Base-by-base conservation (phyloP, 2,797 vertebrate genomes). In the Aeoliscus strigatus region DNA sequence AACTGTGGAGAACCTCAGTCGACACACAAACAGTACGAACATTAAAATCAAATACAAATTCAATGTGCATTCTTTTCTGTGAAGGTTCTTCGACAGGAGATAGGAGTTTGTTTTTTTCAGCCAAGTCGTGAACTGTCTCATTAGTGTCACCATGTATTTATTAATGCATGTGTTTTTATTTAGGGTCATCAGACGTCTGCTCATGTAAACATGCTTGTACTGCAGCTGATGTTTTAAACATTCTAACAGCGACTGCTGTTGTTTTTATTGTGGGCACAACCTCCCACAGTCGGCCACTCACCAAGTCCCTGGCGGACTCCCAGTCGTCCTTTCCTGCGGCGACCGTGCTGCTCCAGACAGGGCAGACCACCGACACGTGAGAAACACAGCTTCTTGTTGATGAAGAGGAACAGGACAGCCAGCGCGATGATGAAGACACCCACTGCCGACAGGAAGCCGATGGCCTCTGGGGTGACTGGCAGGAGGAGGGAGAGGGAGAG, bases 341-440 rank as follows among this genome's bases (percentile, higher is more conserved):
- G 70, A 13, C 78, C 60, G 21, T 55, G 71, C 13, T 84, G 80
- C 60, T 92, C 85, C 52, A 88, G 79, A 36, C 87, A 89, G 5
- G 77, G 86, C 24, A 91, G 76, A 0, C 81, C 87, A 1, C 84
- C 82, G 9, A 87, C 77, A 2, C 84, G 83, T 13, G 91, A 88
- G 54, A 93, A 93, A 68, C 82, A 92, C 60, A 93, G 70, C 70
- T 93, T 92, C 81, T 91, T 92, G 77, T 89, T 92, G 87, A 91
- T 90, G 77, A 90, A 91, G 84, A 92, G 86, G 66, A 91, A 91
- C 43, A 93, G 84, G 49, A 92, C 70, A 8, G 87, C 86, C 74
- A 93, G 72, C 16, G 91, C 73, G 39, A 91, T 75, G 28, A 92
- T 70, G 49, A 92, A 91, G 68, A 90, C 80, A 21, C 89, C 91